Evolutionary conservation across 2,797 vertebrate species (phyloP), one percentile per base, ranked within the genome.

Genomic region (Gymnodraco acuticeps): DNA sequence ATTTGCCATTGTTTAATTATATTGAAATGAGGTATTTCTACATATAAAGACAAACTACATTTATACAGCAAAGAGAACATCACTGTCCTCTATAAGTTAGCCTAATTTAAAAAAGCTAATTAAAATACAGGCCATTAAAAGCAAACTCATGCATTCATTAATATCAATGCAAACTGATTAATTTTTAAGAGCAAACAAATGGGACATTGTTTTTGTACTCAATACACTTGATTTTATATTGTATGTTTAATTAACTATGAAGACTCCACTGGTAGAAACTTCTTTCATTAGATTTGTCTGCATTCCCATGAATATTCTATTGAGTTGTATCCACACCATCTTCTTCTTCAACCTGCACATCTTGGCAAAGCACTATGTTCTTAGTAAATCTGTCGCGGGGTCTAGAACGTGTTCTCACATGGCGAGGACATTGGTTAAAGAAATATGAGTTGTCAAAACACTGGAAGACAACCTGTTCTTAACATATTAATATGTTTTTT

Each of bases 401-500:
- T 63, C 38, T 47, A 38, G 6, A 31, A 38, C 8, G 33, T 38
- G 41, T 60, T 59, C 2, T 72, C 8, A 20, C 45, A 56, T 33
- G 10, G 27, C 2, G 33, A 52, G 5, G 20, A 23, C 42, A 50
- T n/a, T 54, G 33, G n/a, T 38, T 27, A 31, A 33, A 33, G 42
- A 0, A 2, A 73, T 46, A 20, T 48, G 38, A 62, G 17, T 45
- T 58, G 42, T 45, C 51, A 64, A 38, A 10, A 66, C 55, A 43
- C 19, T n/a, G 46, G 27, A 50, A 19, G 8, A 63, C 10, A 52
- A 50, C 17, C 50, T 60, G 59, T 41, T 48, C 13, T 51, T 70
- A 38, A 50, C 50, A 51, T 59, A 38, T 54, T 46, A 54, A 38
- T 46, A 51, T 41, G 52, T 53, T 53, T 53, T 63, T 72, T 48